Evolutionary conservation across 2,113 vertebrate species (phyloP).

Genomic region (Sylvicapra grimmia): DNA sequence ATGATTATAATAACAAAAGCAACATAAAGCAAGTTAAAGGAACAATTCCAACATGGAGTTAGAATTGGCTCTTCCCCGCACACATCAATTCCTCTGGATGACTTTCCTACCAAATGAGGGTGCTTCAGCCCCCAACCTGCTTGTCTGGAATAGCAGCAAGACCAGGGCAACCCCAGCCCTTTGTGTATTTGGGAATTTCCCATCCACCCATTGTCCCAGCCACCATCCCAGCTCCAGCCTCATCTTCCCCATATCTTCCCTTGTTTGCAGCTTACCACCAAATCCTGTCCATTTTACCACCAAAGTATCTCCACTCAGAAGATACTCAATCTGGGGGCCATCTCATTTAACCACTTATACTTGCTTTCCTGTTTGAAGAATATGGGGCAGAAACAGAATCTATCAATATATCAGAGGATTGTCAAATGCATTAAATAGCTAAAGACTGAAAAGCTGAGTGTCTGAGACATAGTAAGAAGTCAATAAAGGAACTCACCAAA

Average conservation of each 20-base stretch:
- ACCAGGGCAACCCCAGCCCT: background rate
- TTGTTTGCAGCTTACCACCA: background rate
- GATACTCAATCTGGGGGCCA: background rate
- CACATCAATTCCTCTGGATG: background rate
- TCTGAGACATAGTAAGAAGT: background rate
- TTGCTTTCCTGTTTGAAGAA: background rate
- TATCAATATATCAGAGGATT: background rate
- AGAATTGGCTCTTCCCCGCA: background rate
- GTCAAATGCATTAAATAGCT: background rate
- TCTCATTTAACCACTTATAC: background rate
- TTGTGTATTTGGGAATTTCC: background rate
- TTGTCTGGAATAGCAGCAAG: background rate
- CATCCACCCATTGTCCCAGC: background rate
- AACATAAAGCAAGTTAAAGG: background rate
- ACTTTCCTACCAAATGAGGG: background rate
- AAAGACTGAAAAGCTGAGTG: background rate
- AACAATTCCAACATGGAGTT: background rate
- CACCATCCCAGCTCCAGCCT: background rate
- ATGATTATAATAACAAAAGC: background rate
- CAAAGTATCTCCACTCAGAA: background rate
- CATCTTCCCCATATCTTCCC: background rate
- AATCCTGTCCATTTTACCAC: background rate
- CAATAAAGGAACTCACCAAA: background rate
- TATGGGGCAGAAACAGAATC: background rate
- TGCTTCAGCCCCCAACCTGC: background rate